Base-by-base conservation (phyloP, 2,888 invertebrate species). In the Idaea straminata region DNA sequence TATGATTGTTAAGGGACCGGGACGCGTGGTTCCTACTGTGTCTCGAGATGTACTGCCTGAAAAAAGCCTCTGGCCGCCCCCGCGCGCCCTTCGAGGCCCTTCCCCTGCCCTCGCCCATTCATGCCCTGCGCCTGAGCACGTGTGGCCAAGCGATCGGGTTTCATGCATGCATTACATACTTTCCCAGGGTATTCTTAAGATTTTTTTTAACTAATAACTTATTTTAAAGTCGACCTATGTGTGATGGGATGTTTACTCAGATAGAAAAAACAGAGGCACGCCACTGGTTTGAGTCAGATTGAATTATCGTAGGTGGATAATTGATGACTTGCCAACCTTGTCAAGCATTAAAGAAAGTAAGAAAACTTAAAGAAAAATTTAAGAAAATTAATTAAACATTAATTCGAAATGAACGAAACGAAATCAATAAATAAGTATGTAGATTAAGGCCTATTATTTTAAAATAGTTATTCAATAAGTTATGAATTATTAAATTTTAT, bases 31-130 rank as follows among this genome's bases (percentile, higher is more conserved):
- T 72, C 75, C 81, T 76, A 75, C 78, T 82, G 87, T 86, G 88
- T 78, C 75, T 82, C 79, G 78, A 77, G 72, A 75, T 73, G 79
- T 78, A 92, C 92, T 92, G 92, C 91, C 92, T 92, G 92, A 91
- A 92, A 92, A 92, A 92, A 91, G 91, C 89, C 91, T 91, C 82
- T 64, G 63, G 70, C 74, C 73, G 72, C 80, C 72, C 67, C 73
- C 72, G 72, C 75, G 72, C 60, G 77, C 78, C 78, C 79, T 77
- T 77, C 47, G 47, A 47, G 66, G 67, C 74, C 74, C 70, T 66
- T 76, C 68, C 77, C 78, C 82, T 75, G 75, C 78, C 84, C 83
- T 81, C 72, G 74, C 81, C 83, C 84, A 81, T 82, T 84, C 84
- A 84, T 81, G 75, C 76, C 72, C 79, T 81, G 77, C 77, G 79